Evolutionary conservation across 2,888 invertebrate species (phyloP).

Genomic region (Troglohyphantes excavatus): DNA sequence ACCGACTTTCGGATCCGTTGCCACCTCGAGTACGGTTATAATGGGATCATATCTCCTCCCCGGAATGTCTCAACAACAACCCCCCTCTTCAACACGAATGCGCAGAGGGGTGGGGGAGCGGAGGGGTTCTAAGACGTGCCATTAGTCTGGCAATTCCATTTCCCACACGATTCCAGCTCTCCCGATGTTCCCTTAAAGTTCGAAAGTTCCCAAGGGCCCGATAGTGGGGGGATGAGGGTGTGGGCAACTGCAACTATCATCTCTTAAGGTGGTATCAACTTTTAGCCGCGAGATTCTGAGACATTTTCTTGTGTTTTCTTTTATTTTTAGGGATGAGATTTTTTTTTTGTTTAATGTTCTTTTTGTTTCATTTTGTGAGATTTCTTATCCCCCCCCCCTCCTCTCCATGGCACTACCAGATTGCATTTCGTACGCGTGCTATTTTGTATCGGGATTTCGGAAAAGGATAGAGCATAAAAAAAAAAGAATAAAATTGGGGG

Average conservation of each 20-base stretch:
- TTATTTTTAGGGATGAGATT: neutral
- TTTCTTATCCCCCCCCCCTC: neutral
- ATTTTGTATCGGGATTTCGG: neutral
- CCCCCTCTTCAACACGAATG: neutral
- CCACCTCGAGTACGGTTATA: neutral
- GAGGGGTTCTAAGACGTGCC: constrained; percentile 46
- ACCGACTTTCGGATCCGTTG: constrained; percentile 4
- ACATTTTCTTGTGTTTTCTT: constrained; percentile 14
- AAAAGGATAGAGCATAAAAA: neutral
- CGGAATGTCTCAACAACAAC: neutral
- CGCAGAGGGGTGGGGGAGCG: too few species aligned
- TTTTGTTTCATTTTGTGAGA: constrained; percentile 22
- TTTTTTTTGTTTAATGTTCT: neutral
- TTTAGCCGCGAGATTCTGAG: constrained; percentile 37
- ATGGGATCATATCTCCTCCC: constrained; percentile 18
- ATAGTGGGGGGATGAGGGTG: constrained; percentile 45
- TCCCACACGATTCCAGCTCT: constrained; percentile 18
- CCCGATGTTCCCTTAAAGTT: constrained; percentile 33
- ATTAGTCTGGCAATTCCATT: constrained; percentile 73
- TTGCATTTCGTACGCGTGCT: constrained; percentile 39
- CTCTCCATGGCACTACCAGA: constrained; percentile 12
- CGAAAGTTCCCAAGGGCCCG: constrained; percentile 46
- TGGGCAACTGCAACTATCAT: constrained; percentile 21
- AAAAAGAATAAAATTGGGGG: neutral
- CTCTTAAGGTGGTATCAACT: constrained; percentile 21